A percentile compares a stretch with the other conserved stretches of the same genome.
phyloP scores from a whole-genome alignment of 2,888 invertebrate species.

The Mycalesis mineus region DNA sequence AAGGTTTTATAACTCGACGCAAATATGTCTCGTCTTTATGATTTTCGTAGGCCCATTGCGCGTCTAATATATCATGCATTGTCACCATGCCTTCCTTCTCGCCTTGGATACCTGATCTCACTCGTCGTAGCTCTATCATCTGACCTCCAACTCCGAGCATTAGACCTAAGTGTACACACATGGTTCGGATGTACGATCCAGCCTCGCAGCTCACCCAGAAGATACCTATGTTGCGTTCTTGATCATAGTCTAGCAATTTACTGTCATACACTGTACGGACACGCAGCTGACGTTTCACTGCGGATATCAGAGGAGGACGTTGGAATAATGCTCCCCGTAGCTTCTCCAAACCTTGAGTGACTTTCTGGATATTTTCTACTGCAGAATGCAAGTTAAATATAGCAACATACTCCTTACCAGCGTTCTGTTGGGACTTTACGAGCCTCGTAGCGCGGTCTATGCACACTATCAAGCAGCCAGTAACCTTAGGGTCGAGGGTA shows the following conservation, averaged over 20 bases:
- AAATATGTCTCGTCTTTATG: constrained; percentile 96
- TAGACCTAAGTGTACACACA: constrained; percentile 98
- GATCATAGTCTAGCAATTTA: constrained; percentile 93
- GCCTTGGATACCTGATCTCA: constrained; percentile 91
- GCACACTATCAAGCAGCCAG: constrained; percentile 97
- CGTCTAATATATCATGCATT: constrained; percentile 99
- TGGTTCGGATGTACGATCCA: constrained; percentile 98
- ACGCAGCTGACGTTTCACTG: constrained; percentile 97
- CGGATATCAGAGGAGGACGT: constrained; percentile 98
- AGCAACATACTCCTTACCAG: constrained; percentile 99
- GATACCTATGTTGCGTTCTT: constrained; percentile 91
- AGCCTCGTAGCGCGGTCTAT: constrained; percentile 97
- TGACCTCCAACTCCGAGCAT: constrained; percentile 97
- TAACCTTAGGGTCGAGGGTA: constrained; percentile 97
- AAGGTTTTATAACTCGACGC: constrained; percentile 92
- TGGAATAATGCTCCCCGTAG: constrained; percentile 98
- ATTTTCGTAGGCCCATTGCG: constrained; percentile 96
- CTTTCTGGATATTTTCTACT: constrained; percentile 85
- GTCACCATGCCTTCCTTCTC: constrained; percentile 93
- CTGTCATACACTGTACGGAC: constrained; percentile 97
- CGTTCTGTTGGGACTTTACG: constrained; percentile 98
- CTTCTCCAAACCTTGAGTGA: constrained; percentile 88
- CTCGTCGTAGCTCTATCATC: constrained; percentile 97
- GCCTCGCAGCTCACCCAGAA: constrained; percentile 99
- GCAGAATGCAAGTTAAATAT: constrained; percentile 96